Evolutionary conservation across 2,888 invertebrate genomes (phyloP).

Genomic region (Selenia dentaria): DNA sequence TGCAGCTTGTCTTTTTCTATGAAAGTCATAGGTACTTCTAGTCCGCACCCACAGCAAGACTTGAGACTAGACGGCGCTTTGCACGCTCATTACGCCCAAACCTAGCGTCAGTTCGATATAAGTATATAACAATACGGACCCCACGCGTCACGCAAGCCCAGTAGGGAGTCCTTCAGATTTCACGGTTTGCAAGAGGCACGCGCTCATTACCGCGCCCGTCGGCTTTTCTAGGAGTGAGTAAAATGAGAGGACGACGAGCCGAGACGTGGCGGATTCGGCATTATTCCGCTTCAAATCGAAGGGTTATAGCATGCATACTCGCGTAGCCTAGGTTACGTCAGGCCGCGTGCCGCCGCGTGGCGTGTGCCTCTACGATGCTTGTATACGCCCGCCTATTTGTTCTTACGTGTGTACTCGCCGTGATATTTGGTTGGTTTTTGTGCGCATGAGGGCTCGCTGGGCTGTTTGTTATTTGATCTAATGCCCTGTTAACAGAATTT

Average conservation of each 20-base stretch:
- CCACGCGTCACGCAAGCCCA: slow-evolving; percentile 22
- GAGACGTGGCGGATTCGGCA: slow-evolving; percentile 38
- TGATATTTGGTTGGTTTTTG: slow-evolving; percentile 36
- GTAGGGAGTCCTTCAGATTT: slow-evolving; percentile 49
- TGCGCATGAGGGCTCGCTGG: slow-evolving; percentile 13
- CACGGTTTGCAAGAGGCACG: slow-evolving; percentile 50
- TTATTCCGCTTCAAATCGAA: slow-evolving; percentile 31
- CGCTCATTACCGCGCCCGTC: slow-evolving; percentile 70
- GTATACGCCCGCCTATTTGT: slow-evolving; percentile 63
- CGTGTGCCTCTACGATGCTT: slow-evolving; percentile 28
- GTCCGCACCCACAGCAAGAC: too few species aligned
- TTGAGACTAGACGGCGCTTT: not conserved
- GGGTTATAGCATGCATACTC: slow-evolving; percentile 8
- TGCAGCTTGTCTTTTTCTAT: too few species aligned
- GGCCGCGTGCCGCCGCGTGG: slow-evolving; percentile 48
- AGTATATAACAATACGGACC: slow-evolving; percentile 6
- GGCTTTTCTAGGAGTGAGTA: slow-evolving; percentile 33
- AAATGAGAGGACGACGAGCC: slow-evolving; percentile 12
- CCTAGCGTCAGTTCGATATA: slow-evolving; percentile 6
- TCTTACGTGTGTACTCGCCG: slow-evolving; percentile 72
- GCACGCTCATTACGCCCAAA: not conserved
- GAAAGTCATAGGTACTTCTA: too few species aligned
- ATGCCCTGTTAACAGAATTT: slow-evolving; percentile 27
- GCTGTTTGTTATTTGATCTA: slow-evolving; percentile 34
- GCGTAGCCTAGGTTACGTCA: slow-evolving; percentile 10